phyloP scores from a whole-genome alignment of 2,113 vertebrate species.

The Sylvilagus bachmani region DNA sequence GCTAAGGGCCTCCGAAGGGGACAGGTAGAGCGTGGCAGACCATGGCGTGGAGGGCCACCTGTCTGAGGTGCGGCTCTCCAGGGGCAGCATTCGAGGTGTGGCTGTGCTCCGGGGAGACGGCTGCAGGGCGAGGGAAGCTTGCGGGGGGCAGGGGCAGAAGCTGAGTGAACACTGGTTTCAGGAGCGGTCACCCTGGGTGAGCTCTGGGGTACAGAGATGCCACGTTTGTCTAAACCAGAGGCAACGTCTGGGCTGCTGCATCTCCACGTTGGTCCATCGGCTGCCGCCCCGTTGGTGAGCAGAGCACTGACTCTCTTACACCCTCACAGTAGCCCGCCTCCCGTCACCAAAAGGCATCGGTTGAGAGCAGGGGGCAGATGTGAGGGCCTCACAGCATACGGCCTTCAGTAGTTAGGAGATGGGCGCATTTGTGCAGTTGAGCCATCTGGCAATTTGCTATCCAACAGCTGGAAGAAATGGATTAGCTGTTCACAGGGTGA shows the following conservation, averaged over 20 bases:
- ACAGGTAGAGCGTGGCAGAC: too few species aligned
- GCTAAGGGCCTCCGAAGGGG: fast-evolving
- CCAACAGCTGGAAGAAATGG: neutral
- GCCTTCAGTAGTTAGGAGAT: neutral
- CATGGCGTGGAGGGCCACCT: fast-evolving
- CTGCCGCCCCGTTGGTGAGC: fast-evolving
- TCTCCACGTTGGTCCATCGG: too few species aligned
- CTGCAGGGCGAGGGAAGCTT: neutral
- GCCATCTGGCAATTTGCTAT: neutral
- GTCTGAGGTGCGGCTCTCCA: neutral
- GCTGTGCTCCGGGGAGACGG: neutral
- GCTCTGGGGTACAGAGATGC: neutral
- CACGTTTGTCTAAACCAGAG: neutral
- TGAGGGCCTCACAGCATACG: neutral
- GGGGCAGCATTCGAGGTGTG: neutral
- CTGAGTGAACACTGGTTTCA: neutral
- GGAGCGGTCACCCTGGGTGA: fast-evolving
- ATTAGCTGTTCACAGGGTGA: neutral
- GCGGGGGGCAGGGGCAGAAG: too few species aligned
- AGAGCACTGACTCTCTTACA: neutral
- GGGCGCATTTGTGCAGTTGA: too few species aligned
- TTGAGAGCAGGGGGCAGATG: neutral
- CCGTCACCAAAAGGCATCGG: too few species aligned
- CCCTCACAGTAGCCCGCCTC: too few species aligned
- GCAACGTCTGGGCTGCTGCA: fast-evolving